Percentiles rank a stretch among this genome's conserved stretches.
Evolutionary conservation across 2,797 vertebrate species (phyloP).

Genomic region (Acipenser oxyrinchus): DNA sequence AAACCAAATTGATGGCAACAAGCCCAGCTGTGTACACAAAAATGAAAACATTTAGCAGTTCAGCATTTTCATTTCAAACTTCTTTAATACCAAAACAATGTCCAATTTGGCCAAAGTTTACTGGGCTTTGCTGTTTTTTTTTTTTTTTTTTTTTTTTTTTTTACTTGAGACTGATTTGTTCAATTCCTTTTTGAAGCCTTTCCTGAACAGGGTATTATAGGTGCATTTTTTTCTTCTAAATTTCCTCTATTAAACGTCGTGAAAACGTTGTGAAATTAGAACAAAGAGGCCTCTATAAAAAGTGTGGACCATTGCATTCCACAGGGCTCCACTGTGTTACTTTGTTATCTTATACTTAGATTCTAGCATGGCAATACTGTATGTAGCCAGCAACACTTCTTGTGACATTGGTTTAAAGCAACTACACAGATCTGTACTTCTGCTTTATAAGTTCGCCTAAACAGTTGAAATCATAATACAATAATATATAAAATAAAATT

Average conservation of each 20-base stretch:
- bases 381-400: too few relatives aligned
- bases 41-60: slow-evolving; percentile 30
- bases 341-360: slow-evolving; percentile 52
- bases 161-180: not conserved
- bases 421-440: slow-evolving; percentile 10
- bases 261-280: slow-evolving; percentile 31
- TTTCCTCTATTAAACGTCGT: slow-evolving; percentile 36
- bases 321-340: slow-evolving; percentile 59
- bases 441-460: too few relatives aligned
- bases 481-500: too few relatives aligned
- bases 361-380: slow-evolving; percentile 38
- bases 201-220: slow-evolving; percentile 53
- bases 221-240: slow-evolving; percentile 37
- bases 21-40: slow-evolving; percentile 41
- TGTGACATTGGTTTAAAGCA: slow-evolving; percentile 33
- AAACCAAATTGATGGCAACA: slow-evolving; percentile 61
- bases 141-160: slow-evolving; percentile 23
- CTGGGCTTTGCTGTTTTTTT: slow-evolving; percentile 21
- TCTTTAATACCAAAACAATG: slow-evolving; percentile 5
- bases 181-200: slow-evolving; percentile 19
- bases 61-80: slow-evolving; percentile 18
- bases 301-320: slow-evolving; percentile 39
- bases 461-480: too few relatives aligned
- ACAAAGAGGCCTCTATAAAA: slow-evolving; percentile 60
- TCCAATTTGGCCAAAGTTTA: slow-evolving; percentile 4